Conservation (phyloP, 2,113 vertebrate genomes). For the Spea bombifrons region DNA sequence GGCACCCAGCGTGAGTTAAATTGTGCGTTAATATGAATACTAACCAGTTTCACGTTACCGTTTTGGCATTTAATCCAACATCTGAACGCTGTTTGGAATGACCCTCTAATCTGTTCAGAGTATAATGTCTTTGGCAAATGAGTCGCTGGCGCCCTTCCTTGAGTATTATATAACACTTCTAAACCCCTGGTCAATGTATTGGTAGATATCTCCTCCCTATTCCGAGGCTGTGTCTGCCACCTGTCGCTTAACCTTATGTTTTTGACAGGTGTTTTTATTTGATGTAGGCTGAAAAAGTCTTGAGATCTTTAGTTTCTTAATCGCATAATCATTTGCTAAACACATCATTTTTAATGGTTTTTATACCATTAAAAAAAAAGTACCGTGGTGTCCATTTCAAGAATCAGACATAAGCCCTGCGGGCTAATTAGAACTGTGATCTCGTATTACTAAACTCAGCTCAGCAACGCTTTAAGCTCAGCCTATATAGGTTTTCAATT, state of each 20-base stretch:
- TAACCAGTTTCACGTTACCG: slow-evolving; percentile 32
- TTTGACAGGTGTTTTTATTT: slow-evolving; percentile 40
- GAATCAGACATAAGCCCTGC: background rate
- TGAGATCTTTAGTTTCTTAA: slow-evolving; percentile 6
- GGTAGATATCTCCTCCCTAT: background rate
- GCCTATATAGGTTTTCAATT: no score
- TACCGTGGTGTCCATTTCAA: background rate
- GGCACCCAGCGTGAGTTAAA: slow-evolving; percentile 23
- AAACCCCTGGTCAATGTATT: slow-evolving; percentile 15
- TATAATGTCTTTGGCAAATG: slow-evolving; percentile 32
- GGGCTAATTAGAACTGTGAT: background rate
- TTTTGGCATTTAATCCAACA: slow-evolving; percentile 38
- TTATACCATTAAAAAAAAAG: slow-evolving; percentile 6
- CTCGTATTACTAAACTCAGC: no score
- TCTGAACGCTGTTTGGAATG: slow-evolving; percentile 22
- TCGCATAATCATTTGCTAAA: slow-evolving; percentile 41
- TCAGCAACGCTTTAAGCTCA: no score
- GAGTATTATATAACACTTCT: slow-evolving; percentile 34
- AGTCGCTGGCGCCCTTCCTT: slow-evolving; percentile 24
- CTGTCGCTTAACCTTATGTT: slow-evolving; percentile 38
- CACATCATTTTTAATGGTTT: slow-evolving; percentile 29
- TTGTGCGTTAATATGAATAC: slow-evolving; percentile 37
- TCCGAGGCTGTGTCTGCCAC: slow-evolving; percentile 29
- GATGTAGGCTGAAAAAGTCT: slow-evolving; percentile 11
- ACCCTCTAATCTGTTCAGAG: slow-evolving; percentile 13